Percentiles rank a stretch among this genome's conserved stretches.
These are phyloP conservation scores for Poecile montanus DNA, from an alignment of 2,797 vertebrate genomes.

Conservation along the genomic window DNA sequence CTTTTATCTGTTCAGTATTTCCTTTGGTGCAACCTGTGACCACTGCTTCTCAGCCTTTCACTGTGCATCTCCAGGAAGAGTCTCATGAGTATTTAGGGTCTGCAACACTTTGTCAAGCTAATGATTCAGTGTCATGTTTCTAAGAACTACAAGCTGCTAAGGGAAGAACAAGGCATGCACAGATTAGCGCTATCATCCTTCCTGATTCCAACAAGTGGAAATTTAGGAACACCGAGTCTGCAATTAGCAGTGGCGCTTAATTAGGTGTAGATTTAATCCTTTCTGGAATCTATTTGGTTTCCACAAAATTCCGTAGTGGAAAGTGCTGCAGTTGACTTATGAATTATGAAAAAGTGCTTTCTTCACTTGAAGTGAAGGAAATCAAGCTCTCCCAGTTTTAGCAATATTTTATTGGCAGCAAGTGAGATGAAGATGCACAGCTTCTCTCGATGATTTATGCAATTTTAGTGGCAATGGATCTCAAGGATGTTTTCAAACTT, in stretches of 20 bases:
- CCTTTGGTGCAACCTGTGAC: neutral
- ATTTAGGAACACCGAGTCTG: neutral
- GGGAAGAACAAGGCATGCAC: neutral
- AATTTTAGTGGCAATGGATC: neutral
- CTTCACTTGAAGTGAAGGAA: neutral
- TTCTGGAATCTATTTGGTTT: neutral
- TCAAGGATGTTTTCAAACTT: neutral
- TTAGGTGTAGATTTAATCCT: neutral
- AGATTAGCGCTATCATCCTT: neutral
- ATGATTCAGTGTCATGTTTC: neutral
- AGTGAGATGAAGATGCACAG: neutral
- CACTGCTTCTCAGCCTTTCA: neutral
- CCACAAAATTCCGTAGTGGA: neutral
- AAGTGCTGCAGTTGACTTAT: neutral
- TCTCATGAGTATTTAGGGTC: neutral
- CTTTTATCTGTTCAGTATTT: neutral
- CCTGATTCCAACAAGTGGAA: neutral
- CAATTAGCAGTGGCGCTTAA: neutral
- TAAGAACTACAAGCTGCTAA: neutral
- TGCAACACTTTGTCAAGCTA: neutral
- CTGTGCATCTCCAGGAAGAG: neutral
- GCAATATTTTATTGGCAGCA: neutral
- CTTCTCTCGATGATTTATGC: neutral
- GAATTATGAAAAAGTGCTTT: neutral
- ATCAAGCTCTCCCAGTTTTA: neutral